Conservation (phyloP, 2,113 vertebrate genomes). For the Ciconia boyciana region DNA sequence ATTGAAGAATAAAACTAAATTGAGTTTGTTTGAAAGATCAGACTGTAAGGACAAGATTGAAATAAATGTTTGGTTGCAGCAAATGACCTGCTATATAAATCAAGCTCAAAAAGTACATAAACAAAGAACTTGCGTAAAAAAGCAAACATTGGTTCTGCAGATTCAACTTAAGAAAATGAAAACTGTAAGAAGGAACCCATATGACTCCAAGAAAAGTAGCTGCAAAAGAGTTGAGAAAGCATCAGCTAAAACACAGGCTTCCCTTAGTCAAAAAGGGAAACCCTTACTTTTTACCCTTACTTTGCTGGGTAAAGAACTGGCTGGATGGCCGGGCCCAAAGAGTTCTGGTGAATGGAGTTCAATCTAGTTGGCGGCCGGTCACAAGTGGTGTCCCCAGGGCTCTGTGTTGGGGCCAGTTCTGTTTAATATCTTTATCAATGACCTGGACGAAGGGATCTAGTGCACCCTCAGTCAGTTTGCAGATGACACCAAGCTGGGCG, state of each 20-base stretch:
- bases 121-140: background rate
- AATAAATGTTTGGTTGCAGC: constrained; percentile 1
- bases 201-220: background rate
- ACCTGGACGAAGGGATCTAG: no score
- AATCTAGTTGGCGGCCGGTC: no score
- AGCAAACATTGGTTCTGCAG: accelerated
- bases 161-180: background rate
- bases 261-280: background rate
- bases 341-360: no score
- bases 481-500: no score
- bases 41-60: background rate
- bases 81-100: background rate
- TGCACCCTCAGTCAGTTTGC: no score
- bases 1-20: background rate
- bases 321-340: no score
- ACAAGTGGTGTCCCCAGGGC: no score
- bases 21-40: constrained; percentile 6
- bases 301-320: no score
- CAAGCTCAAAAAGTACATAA: background rate
- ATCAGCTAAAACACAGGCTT: background rate
- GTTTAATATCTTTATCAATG: no score
- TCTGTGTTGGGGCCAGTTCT: no score
- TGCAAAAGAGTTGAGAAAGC: background rate
- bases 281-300: no score
- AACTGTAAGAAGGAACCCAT: background rate